Evolutionary conservation across 2,888 invertebrate species (phyloP), one percentile per base, ranked within the genome.

Genomic region (Euspilapteryx auroguttella): DNA sequence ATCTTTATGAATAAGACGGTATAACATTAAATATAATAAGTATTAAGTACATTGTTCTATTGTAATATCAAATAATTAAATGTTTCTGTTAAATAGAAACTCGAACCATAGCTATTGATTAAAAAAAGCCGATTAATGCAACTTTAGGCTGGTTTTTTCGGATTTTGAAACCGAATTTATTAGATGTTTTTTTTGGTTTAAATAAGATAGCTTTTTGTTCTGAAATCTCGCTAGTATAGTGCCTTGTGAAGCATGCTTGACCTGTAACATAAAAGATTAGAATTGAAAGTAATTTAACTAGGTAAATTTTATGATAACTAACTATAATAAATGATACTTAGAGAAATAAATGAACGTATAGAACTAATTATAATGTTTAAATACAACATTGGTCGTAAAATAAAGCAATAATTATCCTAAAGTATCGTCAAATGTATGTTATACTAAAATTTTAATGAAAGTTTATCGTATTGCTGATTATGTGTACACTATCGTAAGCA

Each of bases 161-260:
- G 63, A 68, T 49, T 55, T 52, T 36, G 42, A 71, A 71, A 62
- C 63, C 71, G 73, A 73, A 73, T 75, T 75, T 73, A 75, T 51
- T 66, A 65, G 53, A 40, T 40, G 20, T 26, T 50, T 51, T 56
- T 48, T 53, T 59, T 50, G 40, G 41, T 47, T 56, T 24, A 13
- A 12, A 24, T 12, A 9, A n/a, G 10, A 24, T 9, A 44, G 45
- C 64, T 63, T 45, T 42, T 46, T 40, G 42, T 47, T 55, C 41
- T n/a, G 35, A 29, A 44, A 59, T 66, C 63, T 71, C 63, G 64
- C 68, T 73, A 75, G 73, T 53, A 62, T 75, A 75, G 73, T 75
- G 73, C 73, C 73, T 75, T 75, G 66, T 59, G 62, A 71, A 51
- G 71, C 68, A 71, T 69, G 73, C 73, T 71, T 71, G 65, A 47